Percentiles rank a stretch among this genome's conserved stretches.
phyloP scores from a whole-genome alignment of 2,888 invertebrate genomes.

The Hypomecis atomaria region DNA sequence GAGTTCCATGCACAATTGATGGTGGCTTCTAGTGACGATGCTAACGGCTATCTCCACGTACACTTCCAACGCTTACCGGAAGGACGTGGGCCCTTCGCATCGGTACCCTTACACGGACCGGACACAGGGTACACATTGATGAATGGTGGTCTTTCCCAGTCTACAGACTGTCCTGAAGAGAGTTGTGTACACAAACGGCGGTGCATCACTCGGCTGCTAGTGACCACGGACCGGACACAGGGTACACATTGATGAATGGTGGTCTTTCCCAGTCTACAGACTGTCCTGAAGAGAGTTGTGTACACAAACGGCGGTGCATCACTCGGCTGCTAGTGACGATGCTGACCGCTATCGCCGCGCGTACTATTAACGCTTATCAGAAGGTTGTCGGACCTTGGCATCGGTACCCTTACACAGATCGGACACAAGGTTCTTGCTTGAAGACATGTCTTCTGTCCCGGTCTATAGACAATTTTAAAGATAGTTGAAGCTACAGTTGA shows the following conservation, averaged over 20 bases:
- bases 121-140: slow-evolving; percentile 64
- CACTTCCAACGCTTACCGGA: slow-evolving; percentile 58
- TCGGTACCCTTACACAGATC: slow-evolving; percentile 72
- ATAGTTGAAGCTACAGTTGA: no score
- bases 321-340: slow-evolving; percentile 62
- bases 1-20: slow-evolving; percentile 64
- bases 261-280: no score
- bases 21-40: slow-evolving; percentile 67
- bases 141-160: no score
- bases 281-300: no score
- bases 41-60: slow-evolving; percentile 61
- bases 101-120: slow-evolving; percentile 74
- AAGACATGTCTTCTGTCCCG: no score
- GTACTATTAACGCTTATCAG: slow-evolving; percentile 57
- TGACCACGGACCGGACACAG: no score
- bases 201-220: slow-evolving; percentile 70
- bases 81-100: slow-evolving; percentile 66
- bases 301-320: slow-evolving; percentile 71
- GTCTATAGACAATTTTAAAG: no score
- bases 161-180: no score
- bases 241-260: no score
- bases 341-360: slow-evolving; percentile 60
- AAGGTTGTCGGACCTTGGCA: slow-evolving; percentile 67
- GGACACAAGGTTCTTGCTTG: slow-evolving; percentile 68
- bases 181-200: slow-evolving; percentile 56